Percentiles rank a stretch among this genome's conserved stretches.
Conservation (phyloP, 2,113 vertebrate species). For the Aix galericulata region DNA sequence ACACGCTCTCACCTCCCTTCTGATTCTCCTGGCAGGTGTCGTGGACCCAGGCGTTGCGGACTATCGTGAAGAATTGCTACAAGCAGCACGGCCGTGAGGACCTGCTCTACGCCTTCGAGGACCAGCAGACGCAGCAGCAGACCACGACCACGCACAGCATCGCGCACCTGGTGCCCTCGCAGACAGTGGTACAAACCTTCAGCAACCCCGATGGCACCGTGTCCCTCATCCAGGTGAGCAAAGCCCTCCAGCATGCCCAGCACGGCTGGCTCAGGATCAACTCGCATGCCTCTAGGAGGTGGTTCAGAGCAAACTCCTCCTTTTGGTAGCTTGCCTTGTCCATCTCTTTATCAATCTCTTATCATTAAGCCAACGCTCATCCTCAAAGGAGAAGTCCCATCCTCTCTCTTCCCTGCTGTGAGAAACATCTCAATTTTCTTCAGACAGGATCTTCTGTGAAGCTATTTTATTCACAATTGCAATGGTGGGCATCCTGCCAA, state of each 20-base stretch:
- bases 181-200: constrained; percentile 97
- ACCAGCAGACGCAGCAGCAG: constrained; percentile 87
- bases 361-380: neutral
- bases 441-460: no score
- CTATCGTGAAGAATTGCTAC: constrained; percentile 99
- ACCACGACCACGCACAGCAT: constrained; percentile 89
- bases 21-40: constrained; percentile 82
- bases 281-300: accelerated
- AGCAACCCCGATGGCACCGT: constrained; percentile 98
- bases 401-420: neutral
- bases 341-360: neutral
- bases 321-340: neutral
- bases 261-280: accelerated
- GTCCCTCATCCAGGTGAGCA: constrained; percentile 95
- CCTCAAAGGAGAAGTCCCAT: neutral
- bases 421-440: no score
- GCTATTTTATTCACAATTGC: no score
- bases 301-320: neutral
- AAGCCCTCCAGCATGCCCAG: accelerated
- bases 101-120: constrained; percentile 95
- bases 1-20: accelerated
- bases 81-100: constrained; percentile 98
- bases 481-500: no score
- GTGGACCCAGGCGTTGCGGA: constrained; percentile 95
- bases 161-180: constrained; percentile 94